Base-by-base conservation (phyloP, 2,888 invertebrate species). In the Polyommatus iphigenia region DNA sequence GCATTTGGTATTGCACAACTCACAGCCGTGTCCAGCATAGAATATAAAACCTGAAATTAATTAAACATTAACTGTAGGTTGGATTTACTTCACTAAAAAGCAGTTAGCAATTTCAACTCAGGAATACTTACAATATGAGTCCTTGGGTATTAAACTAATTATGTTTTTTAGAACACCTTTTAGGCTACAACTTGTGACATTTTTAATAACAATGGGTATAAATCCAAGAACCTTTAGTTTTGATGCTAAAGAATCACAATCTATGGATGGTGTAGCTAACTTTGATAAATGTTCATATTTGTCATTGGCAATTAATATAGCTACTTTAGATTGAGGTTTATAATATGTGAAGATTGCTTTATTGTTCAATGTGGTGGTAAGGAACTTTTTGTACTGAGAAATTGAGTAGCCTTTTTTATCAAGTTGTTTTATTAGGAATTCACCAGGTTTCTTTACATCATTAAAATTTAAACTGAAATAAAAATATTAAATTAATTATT, bases 1-100 rank as follows among this genome's bases (percentile, higher is more conserved):
- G 81, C 91, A 95, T 84, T 93, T 94, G 20, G 92, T 92, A 77
- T 93, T 93, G 79, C 89, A 88, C 5, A 94, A 81, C 81, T 95
- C 91, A 83, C 94, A 95, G 8, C 95, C 95, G 82, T 95, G 95
- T 3, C 95, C 95, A 20, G 93, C 95, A 80, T 94, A 95, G 83
- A 94, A 95, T 79, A 95, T 88, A 57, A 95, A 89, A 81, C 91
- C 95, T 94, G 89, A 87, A 50, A 71, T 73, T 15, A 41, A 71
- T 15, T 54, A 46, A 46, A 54, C 54, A 18, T 50, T 50, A 15
- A 50, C 50, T 18, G 18, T 18, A 54, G 18, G 18, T 54, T 54
- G 13, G 10, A 54, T 54, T 13, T 54, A 54, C 13, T 15, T 18
- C 13, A 54, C 1, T 2, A 54, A 54, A 54, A 54, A 5, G 54